These are phyloP conservation scores for Catocala fraxini DNA, from an alignment of 2,888 invertebrate species.

Conservation along the genomic window DNA sequence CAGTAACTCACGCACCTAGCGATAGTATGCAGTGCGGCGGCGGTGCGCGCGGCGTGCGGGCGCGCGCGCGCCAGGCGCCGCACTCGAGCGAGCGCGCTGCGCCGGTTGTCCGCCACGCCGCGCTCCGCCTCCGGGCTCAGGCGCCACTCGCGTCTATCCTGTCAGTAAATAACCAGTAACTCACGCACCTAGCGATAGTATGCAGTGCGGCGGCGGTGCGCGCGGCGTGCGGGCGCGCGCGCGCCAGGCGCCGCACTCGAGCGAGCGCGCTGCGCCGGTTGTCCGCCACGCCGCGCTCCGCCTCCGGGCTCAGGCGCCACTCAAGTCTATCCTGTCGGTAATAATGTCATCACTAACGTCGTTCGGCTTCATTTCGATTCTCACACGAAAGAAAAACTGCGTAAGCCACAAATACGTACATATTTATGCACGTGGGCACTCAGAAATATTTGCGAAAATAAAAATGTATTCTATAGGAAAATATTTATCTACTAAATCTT, in stretches of 20 bases:
- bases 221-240: slow-evolving; percentile 65
- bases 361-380: too few species aligned
- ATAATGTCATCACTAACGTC: background rate
- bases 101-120: slow-evolving; percentile 70
- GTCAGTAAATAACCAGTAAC: background rate
- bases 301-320: slow-evolving; percentile 75
- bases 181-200: slow-evolving; percentile 62
- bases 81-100: slow-evolving; percentile 53
- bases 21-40: slow-evolving; percentile 63
- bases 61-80: slow-evolving; percentile 65
- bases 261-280: slow-evolving; percentile 64
- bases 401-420: too few species aligned
- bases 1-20: slow-evolving; percentile 59
- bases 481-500: too few species aligned
- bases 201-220: slow-evolving; percentile 65
- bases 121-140: slow-evolving; percentile 67
- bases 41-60: slow-evolving; percentile 61
- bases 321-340: slow-evolving; percentile 51
- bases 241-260: slow-evolving; percentile 58
- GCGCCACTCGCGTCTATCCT: slow-evolving; percentile 70
- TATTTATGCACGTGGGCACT: too few species aligned
- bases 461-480: too few species aligned
- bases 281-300: slow-evolving; percentile 66
- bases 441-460: too few species aligned
- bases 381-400: too few species aligned